Base-by-base conservation (phyloP, 2,113 vertebrate genomes). In the Cochlearius cochlearius region DNA sequence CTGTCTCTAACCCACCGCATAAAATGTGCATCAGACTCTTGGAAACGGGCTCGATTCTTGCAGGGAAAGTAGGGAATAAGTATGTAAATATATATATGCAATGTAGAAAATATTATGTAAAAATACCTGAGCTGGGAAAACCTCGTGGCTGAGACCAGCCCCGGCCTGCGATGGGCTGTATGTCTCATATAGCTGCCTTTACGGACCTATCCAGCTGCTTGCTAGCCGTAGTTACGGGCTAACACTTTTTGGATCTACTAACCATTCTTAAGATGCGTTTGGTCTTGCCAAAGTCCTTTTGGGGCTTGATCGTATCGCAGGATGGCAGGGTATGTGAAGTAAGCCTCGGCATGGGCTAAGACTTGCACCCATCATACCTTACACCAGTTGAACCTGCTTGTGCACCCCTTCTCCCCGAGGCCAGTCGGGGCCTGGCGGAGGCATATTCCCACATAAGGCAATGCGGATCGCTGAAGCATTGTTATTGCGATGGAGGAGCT, bases 391-490 rank as follows among this genome's bases (percentile, higher is more conserved):
- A 92, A 94, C 88, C 94, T 94, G 95, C 86, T 83, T 4, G 10
- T 36, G 58, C 77, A 58, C 22, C 39, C 15, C 30, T 86, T 25
- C 36, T 74, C 25, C 92, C 63, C 0, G 0, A 45, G 41, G 79
- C 86, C 67, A 4, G 15, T 1, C 3, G 1, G 12, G 27, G 30
- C 45, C 41, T 1, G 2, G 60, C 1, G 5, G 55, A 34, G 90
- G 30, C 27, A 68, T 7, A 58, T 93, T 93, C 93, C 93, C 94
- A 77, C 85, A 59, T 64, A 66, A 82, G 69, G 80, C 64, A 94
- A 4, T 2, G 1, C 0, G 13, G 10, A 34, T 64, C 5, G 3
- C 45, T 12, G 15, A 56, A 36, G 26, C 2, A 0, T 50, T 36
- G 52, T 9, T 47, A 7, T 3, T 41, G 76, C 12, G 2, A 26